These are phyloP conservation scores for Neotoxoptera formosana DNA, from an alignment of 1,140 invertebrate genomes.

Conservation along the genomic window DNA sequence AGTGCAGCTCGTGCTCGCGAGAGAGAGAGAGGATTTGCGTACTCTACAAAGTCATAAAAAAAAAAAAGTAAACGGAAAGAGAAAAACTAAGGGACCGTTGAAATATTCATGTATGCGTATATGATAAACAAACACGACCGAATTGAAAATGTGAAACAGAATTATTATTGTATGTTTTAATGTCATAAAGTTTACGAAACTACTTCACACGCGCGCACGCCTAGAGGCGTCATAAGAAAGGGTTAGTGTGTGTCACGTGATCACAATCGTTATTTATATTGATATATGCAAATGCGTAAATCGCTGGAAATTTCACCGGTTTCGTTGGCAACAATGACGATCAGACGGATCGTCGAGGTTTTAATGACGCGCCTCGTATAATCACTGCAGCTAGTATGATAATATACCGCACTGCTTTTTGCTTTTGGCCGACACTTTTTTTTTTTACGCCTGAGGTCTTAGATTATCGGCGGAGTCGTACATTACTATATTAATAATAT, in stretches of 20 bases:
- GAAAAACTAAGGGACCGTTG: not conserved
- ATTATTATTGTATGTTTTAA: constrained; percentile 25
- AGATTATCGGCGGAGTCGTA: too few species aligned
- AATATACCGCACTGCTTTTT: too few species aligned
- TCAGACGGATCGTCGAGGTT: not conserved
- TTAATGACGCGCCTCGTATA: not conserved
- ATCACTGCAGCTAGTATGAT: too few species aligned
- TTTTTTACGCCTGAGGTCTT: too few species aligned
- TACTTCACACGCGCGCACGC: not conserved
- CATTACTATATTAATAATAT: too few species aligned
- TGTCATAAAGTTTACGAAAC: not conserved
- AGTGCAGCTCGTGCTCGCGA: not conserved
- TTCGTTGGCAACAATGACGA: not conserved
- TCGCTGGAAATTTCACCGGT: not conserved
- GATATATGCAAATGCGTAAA: not conserved
- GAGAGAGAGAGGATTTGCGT: not conserved
- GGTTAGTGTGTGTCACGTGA: not conserved
- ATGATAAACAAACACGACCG: constrained; percentile 23
- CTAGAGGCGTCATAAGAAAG: not conserved
- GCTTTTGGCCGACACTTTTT: too few species aligned
- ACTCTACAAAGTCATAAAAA: not conserved
- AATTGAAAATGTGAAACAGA: not conserved
- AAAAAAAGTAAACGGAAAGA: not conserved
- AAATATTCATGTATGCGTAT: constrained; percentile 26
- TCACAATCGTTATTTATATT: not conserved